Percentiles rank a stretch among this genome's conserved stretches.
Evolutionary conservation across 1,140 invertebrate species (phyloP).

Genomic region (Scaptomyza pallida): DNA sequence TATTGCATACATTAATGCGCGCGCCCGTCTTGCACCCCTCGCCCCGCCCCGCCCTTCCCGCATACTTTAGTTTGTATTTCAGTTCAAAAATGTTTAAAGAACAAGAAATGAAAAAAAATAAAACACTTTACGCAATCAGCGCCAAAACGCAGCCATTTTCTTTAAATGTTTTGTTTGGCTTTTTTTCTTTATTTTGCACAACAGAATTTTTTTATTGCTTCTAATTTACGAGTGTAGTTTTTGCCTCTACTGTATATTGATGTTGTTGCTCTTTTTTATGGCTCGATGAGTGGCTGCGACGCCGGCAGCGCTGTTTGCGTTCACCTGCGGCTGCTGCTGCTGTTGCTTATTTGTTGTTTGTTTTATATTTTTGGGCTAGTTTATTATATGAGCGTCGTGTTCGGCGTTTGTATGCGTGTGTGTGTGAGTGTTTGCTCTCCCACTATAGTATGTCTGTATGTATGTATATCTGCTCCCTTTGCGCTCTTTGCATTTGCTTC

Average conservation of each 20-base stretch:
- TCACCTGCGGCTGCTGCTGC: constrained; percentile 38
- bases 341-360: neutral
- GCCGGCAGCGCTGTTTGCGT: constrained; percentile 25
- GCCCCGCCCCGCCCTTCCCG: neutral
- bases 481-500: neutral
- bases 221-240: constrained; percentile 64
- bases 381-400: constrained; percentile 17
- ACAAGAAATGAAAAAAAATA: too few species aligned
- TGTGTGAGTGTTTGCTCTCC: constrained; percentile 11
- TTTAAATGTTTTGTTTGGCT: neutral
- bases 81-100: too few species aligned
- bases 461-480: neutral
- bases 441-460: neutral
- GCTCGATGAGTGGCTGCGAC: constrained; percentile 35
- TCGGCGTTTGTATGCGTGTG: neutral
- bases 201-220: constrained; percentile 45
- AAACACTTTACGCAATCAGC: constrained; percentile 62
- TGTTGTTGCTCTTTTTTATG: constrained; percentile 46
- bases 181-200: constrained; percentile 6
- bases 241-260: too few species aligned
- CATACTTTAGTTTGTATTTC: too few species aligned
- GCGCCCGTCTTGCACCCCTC: too few species aligned
- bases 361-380: constrained; percentile 11
- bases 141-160: constrained; percentile 33
- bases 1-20: constrained; percentile 61